These are phyloP conservation scores for Neomicropteryx cornuta DNA, from an alignment of 1,140 invertebrate species.

Conservation along the genomic window DNA sequence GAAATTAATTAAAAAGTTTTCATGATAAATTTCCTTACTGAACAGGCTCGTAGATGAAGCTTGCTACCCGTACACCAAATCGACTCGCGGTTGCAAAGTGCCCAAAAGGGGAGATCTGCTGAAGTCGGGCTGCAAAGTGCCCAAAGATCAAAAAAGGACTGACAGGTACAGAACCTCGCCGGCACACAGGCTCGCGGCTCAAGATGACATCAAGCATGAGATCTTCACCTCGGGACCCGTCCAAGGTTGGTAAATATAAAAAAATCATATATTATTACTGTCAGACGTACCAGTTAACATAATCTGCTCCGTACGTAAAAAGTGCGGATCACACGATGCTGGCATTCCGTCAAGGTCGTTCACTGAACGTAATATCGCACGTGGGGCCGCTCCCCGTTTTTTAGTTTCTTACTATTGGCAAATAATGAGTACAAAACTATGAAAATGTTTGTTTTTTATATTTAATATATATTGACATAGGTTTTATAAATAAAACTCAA, in stretches of 20 bases:
- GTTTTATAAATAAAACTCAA: no score
- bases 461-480: no score
- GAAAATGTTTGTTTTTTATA: no score
- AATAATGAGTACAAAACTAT: no score
- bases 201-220: slow-evolving; percentile 84
- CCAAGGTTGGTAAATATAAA: slow-evolving; percentile 71
- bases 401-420: no score
- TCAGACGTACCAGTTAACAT: neutral
- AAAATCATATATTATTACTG: slow-evolving; percentile 6
- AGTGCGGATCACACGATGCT: slow-evolving; percentile 3
- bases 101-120: slow-evolving; percentile 34
- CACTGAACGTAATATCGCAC: no score
- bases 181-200: slow-evolving; percentile 65
- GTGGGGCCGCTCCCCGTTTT: no score
- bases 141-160: slow-evolving; percentile 34
- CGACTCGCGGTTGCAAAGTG: slow-evolving; percentile 44
- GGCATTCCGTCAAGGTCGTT: no score
- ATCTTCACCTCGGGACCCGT: slow-evolving; percentile 87
- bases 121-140: slow-evolving; percentile 38
- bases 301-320: neutral
- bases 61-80: slow-evolving; percentile 72
- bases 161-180: slow-evolving; percentile 70
- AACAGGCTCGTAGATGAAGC: slow-evolving; percentile 64
- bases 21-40: no score
- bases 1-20: no score